These are phyloP conservation scores for Tragelaphus buxtoni DNA, from an alignment of 2,113 vertebrate genomes.

Conservation along the genomic window DNA sequence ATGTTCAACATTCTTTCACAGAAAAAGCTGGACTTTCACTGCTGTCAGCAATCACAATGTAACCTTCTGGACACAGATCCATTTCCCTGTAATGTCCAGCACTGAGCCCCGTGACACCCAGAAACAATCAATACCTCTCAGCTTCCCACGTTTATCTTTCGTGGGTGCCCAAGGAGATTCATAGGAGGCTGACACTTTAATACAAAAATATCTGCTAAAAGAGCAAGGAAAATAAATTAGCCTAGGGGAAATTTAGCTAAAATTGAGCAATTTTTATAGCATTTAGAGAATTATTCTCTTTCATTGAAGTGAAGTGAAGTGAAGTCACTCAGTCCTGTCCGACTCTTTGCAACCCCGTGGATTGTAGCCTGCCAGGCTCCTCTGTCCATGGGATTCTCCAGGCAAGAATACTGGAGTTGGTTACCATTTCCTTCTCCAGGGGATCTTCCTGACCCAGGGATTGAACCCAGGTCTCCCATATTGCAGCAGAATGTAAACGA, in stretches of 20 bases:
- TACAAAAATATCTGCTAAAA: constrained; percentile 52
- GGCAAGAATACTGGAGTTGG: too few relatives aligned
- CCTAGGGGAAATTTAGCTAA: constrained; percentile 64
- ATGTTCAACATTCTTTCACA: constrained; percentile 45
- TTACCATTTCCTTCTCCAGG: too few relatives aligned
- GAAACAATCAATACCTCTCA: background rate
- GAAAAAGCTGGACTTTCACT: constrained; percentile 47
- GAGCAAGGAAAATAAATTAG: constrained; percentile 73
- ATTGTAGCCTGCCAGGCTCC: too few relatives aligned
- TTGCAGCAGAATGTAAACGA: constrained; percentile 70
- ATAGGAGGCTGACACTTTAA: background rate
- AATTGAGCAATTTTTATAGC: constrained; percentile 70
- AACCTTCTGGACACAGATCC: constrained; percentile 38
- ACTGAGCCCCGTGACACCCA: constrained; percentile 35
- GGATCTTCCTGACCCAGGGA: too few relatives aligned
- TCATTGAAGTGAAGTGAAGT: constrained; percentile 37
- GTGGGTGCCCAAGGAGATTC: background rate
- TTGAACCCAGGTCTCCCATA: too few relatives aligned
- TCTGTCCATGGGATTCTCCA: too few relatives aligned
- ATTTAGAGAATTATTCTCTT: constrained; percentile 68
- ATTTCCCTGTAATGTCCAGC: constrained; percentile 17
- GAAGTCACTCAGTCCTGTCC: too few relatives aligned
- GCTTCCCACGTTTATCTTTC: background rate
- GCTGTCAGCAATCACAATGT: constrained; percentile 18
- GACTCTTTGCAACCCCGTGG: too few relatives aligned